These are phyloP conservation scores for Chymomyza fuscimana DNA, from an alignment of 2,888 invertebrate genomes.

Conservation along the genomic window DNA sequence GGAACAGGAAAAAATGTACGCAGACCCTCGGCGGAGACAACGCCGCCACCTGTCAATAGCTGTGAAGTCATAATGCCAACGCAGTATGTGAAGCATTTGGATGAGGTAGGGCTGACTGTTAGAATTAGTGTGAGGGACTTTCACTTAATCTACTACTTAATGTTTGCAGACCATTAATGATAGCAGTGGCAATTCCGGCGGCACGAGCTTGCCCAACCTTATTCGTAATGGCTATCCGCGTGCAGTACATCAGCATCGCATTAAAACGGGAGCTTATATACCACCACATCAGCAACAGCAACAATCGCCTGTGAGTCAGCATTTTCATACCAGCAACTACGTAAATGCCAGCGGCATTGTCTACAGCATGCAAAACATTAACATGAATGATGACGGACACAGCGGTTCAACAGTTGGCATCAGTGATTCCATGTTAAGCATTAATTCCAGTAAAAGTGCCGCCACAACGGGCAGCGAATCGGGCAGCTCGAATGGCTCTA, in stretches of 20 bases:
- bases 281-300: slow-evolving; percentile 74
- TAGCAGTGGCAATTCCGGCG: slow-evolving; percentile 69
- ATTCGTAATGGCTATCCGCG: slow-evolving; percentile 79
- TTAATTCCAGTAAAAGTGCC: slow-evolving; percentile 74
- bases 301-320: slow-evolving; percentile 67
- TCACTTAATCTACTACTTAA: neutral
- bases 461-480: slow-evolving; percentile 77
- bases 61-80: slow-evolving; percentile 68
- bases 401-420: slow-evolving; percentile 30
- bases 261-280: slow-evolving; percentile 75
- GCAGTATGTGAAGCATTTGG: slow-evolving; percentile 72
- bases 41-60: slow-evolving; percentile 74
- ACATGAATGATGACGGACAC: slow-evolving; percentile 40
- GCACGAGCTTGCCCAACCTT: slow-evolving; percentile 74
- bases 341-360: slow-evolving; percentile 59
- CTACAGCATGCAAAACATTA: slow-evolving; percentile 76
- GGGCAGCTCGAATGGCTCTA: slow-evolving; percentile 79
- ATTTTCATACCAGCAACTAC: slow-evolving; percentile 72
- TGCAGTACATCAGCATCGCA: slow-evolving; percentile 74
- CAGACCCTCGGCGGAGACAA: slow-evolving; percentile 78
- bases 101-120: slow-evolving; percentile 72
- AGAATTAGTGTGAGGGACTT: neutral
- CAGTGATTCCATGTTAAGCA: slow-evolving; percentile 54
- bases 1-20: slow-evolving; percentile 72
- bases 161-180: slow-evolving; percentile 73